Percentiles rank a stretch among this genome's conserved stretches.
phyloP scores from a whole-genome alignment of 2,797 vertebrate genomes.

The Carapus acus region DNA sequence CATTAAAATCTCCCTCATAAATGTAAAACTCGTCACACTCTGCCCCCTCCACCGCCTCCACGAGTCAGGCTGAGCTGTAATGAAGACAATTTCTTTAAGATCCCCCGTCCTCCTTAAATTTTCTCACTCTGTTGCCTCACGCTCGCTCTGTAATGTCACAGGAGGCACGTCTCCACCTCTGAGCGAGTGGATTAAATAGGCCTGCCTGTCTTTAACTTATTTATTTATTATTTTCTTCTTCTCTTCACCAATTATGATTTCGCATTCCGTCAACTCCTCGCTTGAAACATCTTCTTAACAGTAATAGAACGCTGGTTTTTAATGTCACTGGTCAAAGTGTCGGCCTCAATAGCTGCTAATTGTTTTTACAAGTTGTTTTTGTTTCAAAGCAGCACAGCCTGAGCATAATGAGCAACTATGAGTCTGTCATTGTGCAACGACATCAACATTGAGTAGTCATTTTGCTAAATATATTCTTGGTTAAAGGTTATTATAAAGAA shows the following conservation, averaged over 20 bases:
- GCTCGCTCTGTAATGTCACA: not conserved
- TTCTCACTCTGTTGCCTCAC: slow-evolving; percentile 2
- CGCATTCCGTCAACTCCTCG: slow-evolving; percentile 28
- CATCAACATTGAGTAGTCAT: no score
- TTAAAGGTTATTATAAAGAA: no score
- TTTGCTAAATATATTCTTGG: no score
- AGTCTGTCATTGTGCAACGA: no score
- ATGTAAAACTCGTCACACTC: no score
- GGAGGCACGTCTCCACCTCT: slow-evolving; percentile 13
- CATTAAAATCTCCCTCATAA: slow-evolving; percentile 54
- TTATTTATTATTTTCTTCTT: no score
- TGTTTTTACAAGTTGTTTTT: no score
- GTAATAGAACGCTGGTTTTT: slow-evolving; percentile 15
- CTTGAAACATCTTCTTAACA: slow-evolving; percentile 20
- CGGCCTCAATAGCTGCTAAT: no score
- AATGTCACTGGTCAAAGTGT: slow-evolving; percentile 19
- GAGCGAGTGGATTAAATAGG: not conserved
- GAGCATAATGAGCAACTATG: no score
- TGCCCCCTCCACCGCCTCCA: slow-evolving; percentile 26
- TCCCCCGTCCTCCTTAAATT: slow-evolving; percentile 27
- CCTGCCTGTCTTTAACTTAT: no score
- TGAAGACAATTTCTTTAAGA: slow-evolving; percentile 44
- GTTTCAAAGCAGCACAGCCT: no score
- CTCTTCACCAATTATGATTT: slow-evolving; percentile 26
- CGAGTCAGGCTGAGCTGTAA: slow-evolving; percentile 35